These are phyloP conservation scores for Cynaeus angustus DNA, from an alignment of 2,888 invertebrate genomes.

Conservation along the genomic window DNA sequence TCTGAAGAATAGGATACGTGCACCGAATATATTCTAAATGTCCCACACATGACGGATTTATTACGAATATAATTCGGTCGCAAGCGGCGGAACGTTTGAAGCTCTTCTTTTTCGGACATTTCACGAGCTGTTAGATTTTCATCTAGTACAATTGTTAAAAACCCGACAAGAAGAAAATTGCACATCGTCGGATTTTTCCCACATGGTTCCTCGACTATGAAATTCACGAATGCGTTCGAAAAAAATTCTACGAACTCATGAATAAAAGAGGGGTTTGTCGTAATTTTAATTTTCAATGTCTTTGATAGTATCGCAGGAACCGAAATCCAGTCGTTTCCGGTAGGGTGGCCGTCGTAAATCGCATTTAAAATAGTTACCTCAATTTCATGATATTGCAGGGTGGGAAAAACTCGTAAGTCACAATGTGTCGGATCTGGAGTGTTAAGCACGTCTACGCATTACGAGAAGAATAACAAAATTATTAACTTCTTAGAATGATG, in stretches of 20 bases:
- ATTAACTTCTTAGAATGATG: conserved; percentile 55
- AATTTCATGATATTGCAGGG: conserved; percentile 37
- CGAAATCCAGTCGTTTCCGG: conserved; percentile 55
- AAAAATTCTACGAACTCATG: conserved; percentile 34
- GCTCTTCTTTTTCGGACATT: conserved; percentile 52
- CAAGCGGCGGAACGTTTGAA: conserved; percentile 57
- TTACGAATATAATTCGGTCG: conserved; percentile 56
- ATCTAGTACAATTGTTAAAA: conserved; percentile 53
- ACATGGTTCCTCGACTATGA: conserved; percentile 11
- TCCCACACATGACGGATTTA: conserved; percentile 61
- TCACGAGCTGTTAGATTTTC: conserved; percentile 54
- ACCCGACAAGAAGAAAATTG: conserved; percentile 33
- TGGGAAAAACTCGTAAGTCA: conserved; percentile 34
- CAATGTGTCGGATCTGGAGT: conserved; percentile 32
- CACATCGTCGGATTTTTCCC: conserved; percentile 25
- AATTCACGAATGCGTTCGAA: conserved; percentile 1
- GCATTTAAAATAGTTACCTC: conserved; percentile 51
- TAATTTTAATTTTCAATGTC: conserved; percentile 45
- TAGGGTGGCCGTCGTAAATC: conserved; percentile 58
- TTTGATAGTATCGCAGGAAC: conserved; percentile 52
- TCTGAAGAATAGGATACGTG: conserved; percentile 58
- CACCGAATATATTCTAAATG: conserved; percentile 58
- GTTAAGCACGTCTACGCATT: conserved; percentile 43
- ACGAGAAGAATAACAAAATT: conserved; percentile 46
- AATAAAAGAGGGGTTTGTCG: conserved; percentile 42